Conservation (phyloP, 2,888 invertebrate species). For the Craniophora ligustri region DNA sequence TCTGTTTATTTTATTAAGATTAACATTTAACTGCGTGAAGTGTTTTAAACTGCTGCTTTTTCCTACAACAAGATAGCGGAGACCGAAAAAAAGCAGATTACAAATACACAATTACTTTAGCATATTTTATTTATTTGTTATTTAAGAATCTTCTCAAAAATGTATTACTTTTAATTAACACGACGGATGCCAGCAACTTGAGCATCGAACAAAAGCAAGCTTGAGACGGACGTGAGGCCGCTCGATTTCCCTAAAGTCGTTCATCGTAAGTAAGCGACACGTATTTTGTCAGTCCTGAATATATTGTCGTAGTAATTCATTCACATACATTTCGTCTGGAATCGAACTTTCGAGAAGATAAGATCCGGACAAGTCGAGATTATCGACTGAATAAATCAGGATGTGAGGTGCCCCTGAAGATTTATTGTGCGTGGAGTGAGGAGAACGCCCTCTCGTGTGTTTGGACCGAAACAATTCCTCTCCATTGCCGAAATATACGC, state of each 20-base stretch:
- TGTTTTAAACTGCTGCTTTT: conserved; percentile 18
- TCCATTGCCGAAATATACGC: conserved; percentile 33
- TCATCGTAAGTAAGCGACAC: conserved; percentile 29
- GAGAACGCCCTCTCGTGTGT: conserved; percentile 62
- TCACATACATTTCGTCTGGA: conserved; percentile 52
- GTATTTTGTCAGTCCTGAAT: conserved; percentile 52
- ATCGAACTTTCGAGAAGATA: conserved; percentile 64
- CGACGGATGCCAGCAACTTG: neutral
- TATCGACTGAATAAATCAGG: conserved; percentile 77
- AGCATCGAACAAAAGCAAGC: conserved; percentile 27
- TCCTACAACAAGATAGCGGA: neutral
- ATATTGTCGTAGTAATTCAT: conserved; percentile 54
- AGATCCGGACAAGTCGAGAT: conserved; percentile 69
- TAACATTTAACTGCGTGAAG: conserved; percentile 39
- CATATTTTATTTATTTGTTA: neutral
- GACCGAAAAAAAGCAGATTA: neutral
- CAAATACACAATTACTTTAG: neutral
- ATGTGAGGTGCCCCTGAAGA: conserved; percentile 65
- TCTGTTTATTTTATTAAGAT: conserved; percentile 57
- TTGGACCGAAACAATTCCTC: conserved; percentile 61
- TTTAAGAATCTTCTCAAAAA: too few species aligned
- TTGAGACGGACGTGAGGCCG: conserved; percentile 24
- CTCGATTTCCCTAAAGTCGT: conserved; percentile 45
- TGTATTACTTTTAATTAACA: neutral
- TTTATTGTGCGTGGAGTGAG: conserved; percentile 67